Evolutionary conservation across 2,113 vertebrate genomes (phyloP).

Genomic region (Cyanoderma ruficeps): DNA sequence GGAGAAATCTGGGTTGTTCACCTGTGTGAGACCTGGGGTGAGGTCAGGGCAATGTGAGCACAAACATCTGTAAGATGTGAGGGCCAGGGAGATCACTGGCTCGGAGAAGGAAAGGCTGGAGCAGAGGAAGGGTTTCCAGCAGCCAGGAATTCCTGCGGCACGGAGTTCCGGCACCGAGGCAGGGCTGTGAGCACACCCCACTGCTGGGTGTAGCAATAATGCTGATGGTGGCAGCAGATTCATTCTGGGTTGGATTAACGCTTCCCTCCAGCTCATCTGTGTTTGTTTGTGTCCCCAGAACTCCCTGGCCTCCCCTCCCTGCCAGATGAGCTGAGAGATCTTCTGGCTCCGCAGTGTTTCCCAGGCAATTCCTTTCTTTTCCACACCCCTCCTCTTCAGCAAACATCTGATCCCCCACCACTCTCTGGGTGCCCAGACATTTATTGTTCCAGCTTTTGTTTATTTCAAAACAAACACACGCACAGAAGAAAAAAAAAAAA

Average conservation of each 20-base stretch:
- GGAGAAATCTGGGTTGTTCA: neutral
- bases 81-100: neutral
- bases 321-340: neutral
- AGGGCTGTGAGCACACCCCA: neutral
- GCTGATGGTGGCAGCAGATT: neutral
- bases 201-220: neutral
- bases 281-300: neutral
- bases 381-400: neutral
- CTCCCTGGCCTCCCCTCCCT: neutral
- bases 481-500: neutral
- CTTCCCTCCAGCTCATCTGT: neutral
- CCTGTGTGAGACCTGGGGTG: neutral
- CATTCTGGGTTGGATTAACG: neutral
- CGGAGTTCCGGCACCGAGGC: neutral
- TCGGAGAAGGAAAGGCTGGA: neutral
- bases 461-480: neutral
- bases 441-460: conserved; percentile 9
- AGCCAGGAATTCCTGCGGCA: neutral
- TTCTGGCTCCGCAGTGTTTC: neutral
- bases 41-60: neutral
- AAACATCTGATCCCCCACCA: neutral
- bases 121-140: neutral
- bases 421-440: neutral
- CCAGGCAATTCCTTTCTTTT: neutral
- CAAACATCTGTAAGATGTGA: neutral